Conservation (phyloP, 2,113 vertebrate species). For the Salvelinus alpinus region DNA sequence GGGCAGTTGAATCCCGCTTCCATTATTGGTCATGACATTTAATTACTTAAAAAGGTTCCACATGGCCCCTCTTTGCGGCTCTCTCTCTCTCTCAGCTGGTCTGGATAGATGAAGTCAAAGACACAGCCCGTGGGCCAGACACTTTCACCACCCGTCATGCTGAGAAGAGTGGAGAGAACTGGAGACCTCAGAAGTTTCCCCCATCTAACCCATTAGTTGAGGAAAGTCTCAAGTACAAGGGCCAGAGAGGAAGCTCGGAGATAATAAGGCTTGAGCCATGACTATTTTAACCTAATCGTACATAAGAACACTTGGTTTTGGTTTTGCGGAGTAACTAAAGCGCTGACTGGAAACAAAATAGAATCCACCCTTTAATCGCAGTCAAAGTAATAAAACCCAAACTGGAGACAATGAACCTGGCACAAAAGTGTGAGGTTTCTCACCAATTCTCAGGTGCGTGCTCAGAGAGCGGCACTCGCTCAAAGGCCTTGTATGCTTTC, state of each 20-base stretch:
- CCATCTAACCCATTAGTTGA: not conserved
- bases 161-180: not conserved
- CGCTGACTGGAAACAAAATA: not conserved
- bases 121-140: constrained; percentile 12
- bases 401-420: not conserved
- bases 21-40: constrained; percentile 44
- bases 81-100: not conserved
- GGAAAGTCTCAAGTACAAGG: not conserved
- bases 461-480: constrained; percentile 37
- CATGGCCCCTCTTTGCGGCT: constrained; percentile 21
- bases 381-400: not conserved
- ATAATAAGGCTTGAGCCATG: not conserved
- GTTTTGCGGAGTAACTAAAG: not conserved
- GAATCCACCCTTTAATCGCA: not conserved
- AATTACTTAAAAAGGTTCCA: constrained; percentile 47
- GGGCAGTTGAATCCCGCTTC: constrained; percentile 14
- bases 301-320: not conserved
- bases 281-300: not conserved
- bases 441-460: constrained; percentile 28
- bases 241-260: not conserved
- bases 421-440: constrained; percentile 11
- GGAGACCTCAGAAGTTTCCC: not conserved
- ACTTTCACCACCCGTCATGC: constrained; percentile 1
- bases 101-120: not conserved
- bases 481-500: constrained; percentile 42